Evolutionary conservation across 2,888 invertebrate genomes (phyloP), one percentile per base, ranked within the genome.

Genomic region (Rutpela maculata): DNA sequence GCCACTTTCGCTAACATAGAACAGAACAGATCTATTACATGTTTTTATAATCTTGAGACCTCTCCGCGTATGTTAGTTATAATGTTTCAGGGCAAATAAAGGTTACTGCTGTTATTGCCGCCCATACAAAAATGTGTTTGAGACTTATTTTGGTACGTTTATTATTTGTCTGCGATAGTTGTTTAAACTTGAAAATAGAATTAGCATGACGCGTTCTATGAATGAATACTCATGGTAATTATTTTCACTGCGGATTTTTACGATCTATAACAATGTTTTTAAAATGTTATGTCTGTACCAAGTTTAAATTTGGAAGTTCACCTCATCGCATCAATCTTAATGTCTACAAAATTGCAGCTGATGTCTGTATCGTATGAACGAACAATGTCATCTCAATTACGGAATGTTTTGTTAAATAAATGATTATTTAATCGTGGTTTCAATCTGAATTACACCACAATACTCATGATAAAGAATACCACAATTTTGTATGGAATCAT

Each of bases 131-230:
- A 62, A 72, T 72, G 72, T 26, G 69, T 57, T 60, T 57, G 38
- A 43, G 35, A 31, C 60, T 60, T 59, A 72, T 72, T 72, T 62
- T 55, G 62, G 59, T 72, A 59, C 60, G 72, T 72, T 72, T 72
- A 72, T 72, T 72, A 72, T 72, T 72, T 72, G 72, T 72, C 72
- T 72, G 72, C 26, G 31, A 31, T 57, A 31, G 35, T 72, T 72
- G 72, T 72, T 72, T 72, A 62, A 72, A 72, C 60, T 72, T 72
- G 59, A 72, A 72, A 72, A 72, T 72, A 72, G 72, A 72, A 62
- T 72, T 60, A 57, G 31, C 63, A 57, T 60, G 72, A 72, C 72
- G 50, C 72, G 72, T 43, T 72, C 72, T 72, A 60, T 72, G 72
- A 72, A 72, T 72, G 72, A 72, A 72, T 60, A 59, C 72, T 63